Conservation (phyloP, 2,797 vertebrate genomes). For the Sebastes baramenuke region DNA sequence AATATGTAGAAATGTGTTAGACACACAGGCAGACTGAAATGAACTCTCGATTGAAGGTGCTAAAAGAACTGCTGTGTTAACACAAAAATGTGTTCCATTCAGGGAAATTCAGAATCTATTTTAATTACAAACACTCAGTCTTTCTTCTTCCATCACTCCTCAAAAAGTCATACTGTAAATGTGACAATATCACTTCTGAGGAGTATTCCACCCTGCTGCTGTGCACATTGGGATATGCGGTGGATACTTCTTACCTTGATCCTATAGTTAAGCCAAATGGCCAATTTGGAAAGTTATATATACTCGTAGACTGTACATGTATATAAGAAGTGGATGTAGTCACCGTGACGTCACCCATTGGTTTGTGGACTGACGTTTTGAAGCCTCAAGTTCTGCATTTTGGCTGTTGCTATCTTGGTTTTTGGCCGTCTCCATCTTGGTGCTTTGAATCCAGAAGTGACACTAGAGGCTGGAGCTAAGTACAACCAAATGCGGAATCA, state of each 20-base stretch:
- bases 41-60: neutral
- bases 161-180: neutral
- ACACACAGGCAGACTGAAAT: neutral
- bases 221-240: neutral
- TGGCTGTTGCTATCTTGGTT: no score
- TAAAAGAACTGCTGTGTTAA: neutral
- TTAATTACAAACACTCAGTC: neutral
- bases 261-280: constrained; percentile 36
- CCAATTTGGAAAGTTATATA: neutral
- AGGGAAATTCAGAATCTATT: neutral
- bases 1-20: constrained; percentile 16
- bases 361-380: no score
- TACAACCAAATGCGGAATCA: no score
- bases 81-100: neutral
- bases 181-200: constrained; percentile 20
- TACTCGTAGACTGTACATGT: no score
- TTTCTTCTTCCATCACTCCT: neutral
- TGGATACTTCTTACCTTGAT: constrained; percentile 27
- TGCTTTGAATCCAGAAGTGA: no score
- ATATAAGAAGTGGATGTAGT: no score
- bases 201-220: neutral
- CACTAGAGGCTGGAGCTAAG: no score
- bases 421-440: no score
- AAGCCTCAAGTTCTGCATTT: no score
- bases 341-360: no score